Evolutionary conservation across 2,888 invertebrate species (phyloP).

Genomic region (Tenthredo livida): DNA sequence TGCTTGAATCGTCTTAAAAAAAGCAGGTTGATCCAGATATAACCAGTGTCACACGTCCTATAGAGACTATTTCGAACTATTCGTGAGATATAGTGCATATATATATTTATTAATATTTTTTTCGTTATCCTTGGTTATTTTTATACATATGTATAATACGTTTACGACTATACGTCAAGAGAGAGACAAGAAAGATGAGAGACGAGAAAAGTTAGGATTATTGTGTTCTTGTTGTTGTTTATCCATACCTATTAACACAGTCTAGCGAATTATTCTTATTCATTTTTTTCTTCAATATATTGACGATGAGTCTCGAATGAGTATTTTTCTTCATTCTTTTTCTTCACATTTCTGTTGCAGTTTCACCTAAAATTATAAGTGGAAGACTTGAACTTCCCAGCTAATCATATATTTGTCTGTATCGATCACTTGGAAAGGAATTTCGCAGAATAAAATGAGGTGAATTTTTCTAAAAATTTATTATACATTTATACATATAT

Average conservation of each 20-base stretch:
- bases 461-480: neutral
- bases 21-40: slow-evolving; percentile 34
- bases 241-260: neutral
- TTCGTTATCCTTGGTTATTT: neutral
- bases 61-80: slow-evolving; percentile 1
- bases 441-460: neutral
- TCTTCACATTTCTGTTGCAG: neutral
- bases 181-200: neutral
- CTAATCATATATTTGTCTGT: neutral
- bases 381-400: neutral
- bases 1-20: neutral
- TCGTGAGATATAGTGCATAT: neutral
- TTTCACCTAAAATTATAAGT: neutral
- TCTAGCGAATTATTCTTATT: neutral
- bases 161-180: too few relatives aligned
- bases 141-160: neutral
- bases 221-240: neutral
- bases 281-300: neutral
- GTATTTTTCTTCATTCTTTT: neutral
- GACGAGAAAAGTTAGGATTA: neutral
- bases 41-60: slow-evolving; percentile 14
- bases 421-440: neutral
- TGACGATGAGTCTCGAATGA: neutral
- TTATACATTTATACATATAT: neutral
- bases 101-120: neutral